phyloP scores from a whole-genome alignment of 2,113 vertebrate species.

The Aramus guarauna region DNA sequence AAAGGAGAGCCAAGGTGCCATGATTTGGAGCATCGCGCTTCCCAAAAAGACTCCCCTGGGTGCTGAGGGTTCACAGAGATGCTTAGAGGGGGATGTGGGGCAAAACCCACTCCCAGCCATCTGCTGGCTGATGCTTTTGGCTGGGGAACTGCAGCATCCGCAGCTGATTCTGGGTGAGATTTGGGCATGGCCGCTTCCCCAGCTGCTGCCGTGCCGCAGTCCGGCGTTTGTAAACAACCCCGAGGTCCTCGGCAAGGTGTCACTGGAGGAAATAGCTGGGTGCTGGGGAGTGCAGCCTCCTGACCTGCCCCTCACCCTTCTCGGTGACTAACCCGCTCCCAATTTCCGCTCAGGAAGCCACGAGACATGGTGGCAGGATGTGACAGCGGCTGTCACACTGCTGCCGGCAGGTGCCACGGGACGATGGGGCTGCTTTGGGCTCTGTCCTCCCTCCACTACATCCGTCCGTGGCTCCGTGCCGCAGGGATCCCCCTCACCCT shows the following conservation, averaged over 20 bases:
- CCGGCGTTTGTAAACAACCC: background rate
- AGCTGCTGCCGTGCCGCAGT: accelerated
- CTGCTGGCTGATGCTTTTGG: background rate
- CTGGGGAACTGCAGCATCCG: accelerated
- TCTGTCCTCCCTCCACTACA: background rate
- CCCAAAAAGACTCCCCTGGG: background rate
- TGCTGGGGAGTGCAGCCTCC: background rate
- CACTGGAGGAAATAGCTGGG: slow-evolving; percentile 1
- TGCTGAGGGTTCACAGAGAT: background rate
- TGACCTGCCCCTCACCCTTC: slow-evolving; percentile 12
- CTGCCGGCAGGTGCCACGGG: background rate
- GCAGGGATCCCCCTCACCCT: background rate
- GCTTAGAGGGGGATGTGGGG: background rate
- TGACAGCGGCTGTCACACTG: background rate
- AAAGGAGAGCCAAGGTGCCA: accelerated
- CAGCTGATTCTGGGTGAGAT: background rate
- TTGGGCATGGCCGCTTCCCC: accelerated
- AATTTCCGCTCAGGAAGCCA: slow-evolving; percentile 28
- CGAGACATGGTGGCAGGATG: background rate
- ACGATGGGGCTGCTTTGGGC: background rate
- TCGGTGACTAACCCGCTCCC: background rate
- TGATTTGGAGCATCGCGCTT: accelerated
- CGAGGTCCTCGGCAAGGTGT: background rate
- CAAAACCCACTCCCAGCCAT: background rate
- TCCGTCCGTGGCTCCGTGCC: background rate